Evolutionary conservation across 2,888 invertebrate species (phyloP), one percentile per base, ranked within the genome.

Genomic region (Chaitophorus viminalis): DNA sequence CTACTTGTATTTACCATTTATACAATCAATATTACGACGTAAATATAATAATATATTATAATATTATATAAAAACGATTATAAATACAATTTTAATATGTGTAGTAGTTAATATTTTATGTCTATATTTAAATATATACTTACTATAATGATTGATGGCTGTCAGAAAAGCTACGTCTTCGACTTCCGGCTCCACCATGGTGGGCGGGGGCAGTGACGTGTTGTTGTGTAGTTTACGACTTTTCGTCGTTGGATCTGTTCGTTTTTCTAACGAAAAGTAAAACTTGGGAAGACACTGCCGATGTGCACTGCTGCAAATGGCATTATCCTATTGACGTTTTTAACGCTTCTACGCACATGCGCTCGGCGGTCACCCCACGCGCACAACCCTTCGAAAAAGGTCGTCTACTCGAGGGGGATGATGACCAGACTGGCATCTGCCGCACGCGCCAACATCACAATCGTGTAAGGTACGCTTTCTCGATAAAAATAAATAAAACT

Each of bases 131-230:
- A 2, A 1, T 2, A 36, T 78, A 25, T 46, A 88, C 89, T 89
- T 83, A 89, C 89, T 82, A 52, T 89, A 89, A 29, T 89, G 89
- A 87, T 89, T 88, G 70, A 88, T 88, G 25, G 96, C 97, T 93
- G 97, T 97, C 92, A 97, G 93, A 93, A 97, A 97, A 89, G 97
- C 97, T 91, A 97, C 96, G 93, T 97, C 97, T 92, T 97, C 97
- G 91, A 97, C 94, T 93, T 97, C 97, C 92, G 96, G 96, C 91
- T 97, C 97, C 92, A 96, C 96, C 96, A 97, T 95, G 46, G 17
- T 75, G 36, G n/a, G 9, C 29, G n/a, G 17, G 39, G 72, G 46
- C 60, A 9, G 60, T 25, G 25, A 9, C n/a, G 76, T 31, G 25
- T 77, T 52, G 8, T 11, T 31, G 33, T 33, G 33, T 17, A 8